phyloP scores from a whole-genome alignment of 2,113 vertebrate genomes.

The Cryptomyrus ogoouensis region DNA sequence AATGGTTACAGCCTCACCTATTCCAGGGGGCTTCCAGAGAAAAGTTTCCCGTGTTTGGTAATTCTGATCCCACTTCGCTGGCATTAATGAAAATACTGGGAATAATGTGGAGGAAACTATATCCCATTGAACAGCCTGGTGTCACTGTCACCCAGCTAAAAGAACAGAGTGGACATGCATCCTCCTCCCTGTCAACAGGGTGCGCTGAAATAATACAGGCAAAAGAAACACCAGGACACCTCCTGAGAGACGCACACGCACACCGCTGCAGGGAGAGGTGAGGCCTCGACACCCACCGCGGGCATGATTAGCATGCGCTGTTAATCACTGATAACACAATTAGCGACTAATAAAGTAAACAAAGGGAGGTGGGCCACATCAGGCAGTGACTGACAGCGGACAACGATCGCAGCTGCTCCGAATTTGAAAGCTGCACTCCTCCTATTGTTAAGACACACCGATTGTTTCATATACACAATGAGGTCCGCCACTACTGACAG shows the following conservation, averaged over 20 bases:
- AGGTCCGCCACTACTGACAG: neutral
- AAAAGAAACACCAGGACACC: neutral
- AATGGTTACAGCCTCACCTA: neutral
- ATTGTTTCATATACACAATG: neutral
- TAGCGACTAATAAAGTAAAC: neutral
- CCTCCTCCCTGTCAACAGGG: neutral
- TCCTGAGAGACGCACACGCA: neutral
- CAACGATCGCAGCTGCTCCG: neutral
- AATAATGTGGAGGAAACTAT: neutral
- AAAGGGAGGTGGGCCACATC: neutral
- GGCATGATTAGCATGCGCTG: neutral
- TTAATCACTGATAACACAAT: slow-evolving; percentile 6
- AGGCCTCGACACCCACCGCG: neutral
- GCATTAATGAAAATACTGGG: neutral
- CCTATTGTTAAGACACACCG: neutral
- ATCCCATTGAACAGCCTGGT: neutral
- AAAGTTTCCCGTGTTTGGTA: neutral
- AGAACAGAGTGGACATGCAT: neutral
- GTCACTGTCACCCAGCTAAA: neutral
- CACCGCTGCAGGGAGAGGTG: neutral
- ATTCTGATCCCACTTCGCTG: neutral
- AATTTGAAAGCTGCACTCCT: neutral
- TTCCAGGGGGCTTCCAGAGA: neutral
- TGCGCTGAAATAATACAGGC: neutral
- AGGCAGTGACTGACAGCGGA: neutral